Evolutionary conservation across 2,888 invertebrate species (phyloP).

Genomic region (Drosophila koepferae): DNA sequence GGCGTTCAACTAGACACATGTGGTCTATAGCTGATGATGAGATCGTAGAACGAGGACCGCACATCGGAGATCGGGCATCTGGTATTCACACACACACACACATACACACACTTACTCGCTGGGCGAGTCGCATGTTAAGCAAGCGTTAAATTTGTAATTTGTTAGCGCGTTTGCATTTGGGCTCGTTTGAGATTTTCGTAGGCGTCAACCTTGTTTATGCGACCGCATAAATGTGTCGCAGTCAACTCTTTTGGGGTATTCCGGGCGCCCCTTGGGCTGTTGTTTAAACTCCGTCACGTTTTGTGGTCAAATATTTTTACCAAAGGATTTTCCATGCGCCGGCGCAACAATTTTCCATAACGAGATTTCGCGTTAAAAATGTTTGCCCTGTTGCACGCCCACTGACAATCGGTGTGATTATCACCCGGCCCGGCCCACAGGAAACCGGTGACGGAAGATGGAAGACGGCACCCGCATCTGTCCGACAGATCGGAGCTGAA

Average conservation of each 20-base stretch:
- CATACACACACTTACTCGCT: slow-evolving; percentile 7
- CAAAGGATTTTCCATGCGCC: slow-evolving; percentile 75
- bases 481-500: slow-evolving; percentile 33
- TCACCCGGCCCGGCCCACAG: slow-evolving; percentile 55
- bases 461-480: slow-evolving; percentile 54
- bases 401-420: slow-evolving; percentile 56
- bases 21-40: slow-evolving; percentile 59
- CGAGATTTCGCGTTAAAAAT: slow-evolving; percentile 39
- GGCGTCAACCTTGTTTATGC: slow-evolving; percentile 81
- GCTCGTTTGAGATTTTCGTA: slow-evolving; percentile 57
- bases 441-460: slow-evolving; percentile 26
- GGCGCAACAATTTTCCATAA: slow-evolving; percentile 59
- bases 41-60: neutral
- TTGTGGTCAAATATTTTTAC: slow-evolving; percentile 69
- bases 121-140: slow-evolving; percentile 44
- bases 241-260: slow-evolving; percentile 72
- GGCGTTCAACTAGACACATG: slow-evolving; percentile 67
- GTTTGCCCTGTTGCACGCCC: slow-evolving; percentile 41
- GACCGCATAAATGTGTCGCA: slow-evolving; percentile 75
- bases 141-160: slow-evolving; percentile 64
- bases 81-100: slow-evolving; percentile 30
- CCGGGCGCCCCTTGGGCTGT: slow-evolving; percentile 67
- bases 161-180: slow-evolving; percentile 24
- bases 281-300: slow-evolving; percentile 74
- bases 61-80: slow-evolving; percentile 58